Base-by-base conservation (phyloP, 2,888 invertebrate species). In the Drosophila mettleri region DNA sequence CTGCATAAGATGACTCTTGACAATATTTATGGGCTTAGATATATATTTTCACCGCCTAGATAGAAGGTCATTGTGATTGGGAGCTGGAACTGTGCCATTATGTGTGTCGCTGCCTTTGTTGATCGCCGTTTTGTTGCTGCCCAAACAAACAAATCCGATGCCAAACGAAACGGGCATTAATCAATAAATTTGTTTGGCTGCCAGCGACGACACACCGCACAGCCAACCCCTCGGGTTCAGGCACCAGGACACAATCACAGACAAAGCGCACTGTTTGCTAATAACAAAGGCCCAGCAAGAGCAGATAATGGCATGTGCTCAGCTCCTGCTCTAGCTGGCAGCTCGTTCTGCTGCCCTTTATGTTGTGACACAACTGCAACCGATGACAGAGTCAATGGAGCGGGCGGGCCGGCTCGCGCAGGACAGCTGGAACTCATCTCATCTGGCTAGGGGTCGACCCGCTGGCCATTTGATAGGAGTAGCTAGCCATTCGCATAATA, bases 111-210 rank as follows among this genome's bases (percentile, higher is more conserved):
- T 60, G 67, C 71, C 74, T 71, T 74, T 73, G 73, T 60, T 60
- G 60, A 60, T 60, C 58, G 16, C 29, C 43, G 58, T 60, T 69
- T 73, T 73, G 73, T 71, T 74, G 72, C 60, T 63, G 49, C 45
- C 53, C 60, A 73, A 55, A 51, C 48, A 63, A 33, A 60, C 29
- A 20, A 46, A 58, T 29, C 7, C 62, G 58, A 48, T 29, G 45
- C 61, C 61, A 51, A 63, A 63, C 65, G 75, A 79, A 75, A 54
- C 24, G 77, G 64, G 76, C 91, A 90, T 91, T 90, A 90, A 91
- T 90, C 90, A 90, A 91, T 90, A 91, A 90, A 90, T 90, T 91
- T 90, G 90, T 89, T 89, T 88, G 78, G 54, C 76, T 86, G 84
- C 80, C 86, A 88, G 62, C 68, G 66, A 54, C 68, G 63, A 82